Conservation (phyloP, 2,888 invertebrate species). For the Lasioglossum calceatum region DNA sequence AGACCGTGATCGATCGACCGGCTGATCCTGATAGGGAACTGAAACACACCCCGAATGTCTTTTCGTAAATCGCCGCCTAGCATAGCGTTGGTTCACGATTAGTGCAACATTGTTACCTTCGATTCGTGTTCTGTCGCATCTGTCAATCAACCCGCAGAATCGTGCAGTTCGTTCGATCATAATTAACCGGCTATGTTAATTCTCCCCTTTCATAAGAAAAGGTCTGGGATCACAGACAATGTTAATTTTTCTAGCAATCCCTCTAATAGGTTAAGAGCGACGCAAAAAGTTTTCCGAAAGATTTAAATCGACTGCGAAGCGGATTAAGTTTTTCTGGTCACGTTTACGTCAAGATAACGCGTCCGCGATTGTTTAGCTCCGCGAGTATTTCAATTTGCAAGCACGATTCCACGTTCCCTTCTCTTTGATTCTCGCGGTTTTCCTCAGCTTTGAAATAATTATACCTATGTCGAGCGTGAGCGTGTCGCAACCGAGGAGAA, state of each 20-base stretch:
- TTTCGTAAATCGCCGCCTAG: not conserved
- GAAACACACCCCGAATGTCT: not conserved
- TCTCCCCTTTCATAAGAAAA: not conserved
- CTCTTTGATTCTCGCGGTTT: constrained; percentile 46
- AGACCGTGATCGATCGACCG: constrained; percentile 43
- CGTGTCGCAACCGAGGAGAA: constrained; percentile 63
- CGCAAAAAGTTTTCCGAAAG: not conserved
- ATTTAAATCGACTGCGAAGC: not conserved
- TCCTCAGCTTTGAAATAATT: constrained; percentile 71
- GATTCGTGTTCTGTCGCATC: not conserved
- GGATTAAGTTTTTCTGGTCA: not conserved
- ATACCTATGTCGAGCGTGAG: constrained; percentile 45
- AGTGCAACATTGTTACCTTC: not conserved
- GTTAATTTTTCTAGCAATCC: not conserved
- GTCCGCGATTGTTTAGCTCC: not conserved
- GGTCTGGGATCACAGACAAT: not conserved
- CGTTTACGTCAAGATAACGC: not conserved
- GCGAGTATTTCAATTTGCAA: constrained; percentile 61
- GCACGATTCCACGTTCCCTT: constrained; percentile 31
- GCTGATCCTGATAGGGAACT: constrained; percentile 20
- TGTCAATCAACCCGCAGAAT: not conserved
- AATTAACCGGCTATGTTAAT: not conserved
- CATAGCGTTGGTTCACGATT: not conserved
- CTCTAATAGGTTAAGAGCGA: not conserved
- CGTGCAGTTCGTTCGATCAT: not conserved